Conservation (phyloP, 1,140 invertebrate genomes). For the Arion vulgaris region DNA sequence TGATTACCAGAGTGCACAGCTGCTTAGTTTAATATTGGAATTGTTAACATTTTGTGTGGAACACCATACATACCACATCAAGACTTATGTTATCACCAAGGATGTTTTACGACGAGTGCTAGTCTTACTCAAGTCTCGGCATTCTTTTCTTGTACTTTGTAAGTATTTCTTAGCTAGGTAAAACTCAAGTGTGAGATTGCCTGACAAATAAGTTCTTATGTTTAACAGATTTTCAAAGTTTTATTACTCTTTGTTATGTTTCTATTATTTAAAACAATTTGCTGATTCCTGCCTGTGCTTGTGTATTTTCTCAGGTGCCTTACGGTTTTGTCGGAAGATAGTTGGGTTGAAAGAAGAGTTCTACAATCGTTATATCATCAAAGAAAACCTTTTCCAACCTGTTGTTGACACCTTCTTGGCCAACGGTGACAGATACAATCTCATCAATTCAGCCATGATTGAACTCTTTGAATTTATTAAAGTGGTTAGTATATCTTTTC, state of each 20-base stretch:
- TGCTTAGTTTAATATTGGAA: constrained; percentile 94
- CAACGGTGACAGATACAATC: constrained; percentile 98
- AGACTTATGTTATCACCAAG: constrained; percentile 97
- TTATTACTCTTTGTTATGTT: no score
- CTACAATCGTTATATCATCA: constrained; percentile 97
- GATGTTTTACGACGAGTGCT: constrained; percentile 94
- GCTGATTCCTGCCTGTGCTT: not conserved
- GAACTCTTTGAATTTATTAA: constrained; percentile 99
- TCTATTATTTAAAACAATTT: no score
- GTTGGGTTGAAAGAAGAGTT: constrained; percentile 98
- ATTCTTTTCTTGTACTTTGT: constrained; percentile 97
- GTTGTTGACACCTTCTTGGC: constrained; percentile 96
- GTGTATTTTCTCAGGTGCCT: constrained; percentile 77
- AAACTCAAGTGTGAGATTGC: no score
- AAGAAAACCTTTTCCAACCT: constrained; percentile 94
- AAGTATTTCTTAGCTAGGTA: constrained; percentile 62
- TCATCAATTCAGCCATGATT: constrained; percentile 97
- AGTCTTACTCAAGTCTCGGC: constrained; percentile 96
- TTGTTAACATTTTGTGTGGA: constrained; percentile 99
- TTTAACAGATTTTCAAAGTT: no score
- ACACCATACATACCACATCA: constrained; percentile 99
- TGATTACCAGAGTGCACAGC: constrained; percentile 96
- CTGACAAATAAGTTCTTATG: no score
- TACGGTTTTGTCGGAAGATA: constrained; percentile 97
- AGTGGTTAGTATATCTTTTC: constrained; percentile 59